phyloP scores from a whole-genome alignment of 2,113 vertebrate genomes.

The Microtus oregoni region DNA sequence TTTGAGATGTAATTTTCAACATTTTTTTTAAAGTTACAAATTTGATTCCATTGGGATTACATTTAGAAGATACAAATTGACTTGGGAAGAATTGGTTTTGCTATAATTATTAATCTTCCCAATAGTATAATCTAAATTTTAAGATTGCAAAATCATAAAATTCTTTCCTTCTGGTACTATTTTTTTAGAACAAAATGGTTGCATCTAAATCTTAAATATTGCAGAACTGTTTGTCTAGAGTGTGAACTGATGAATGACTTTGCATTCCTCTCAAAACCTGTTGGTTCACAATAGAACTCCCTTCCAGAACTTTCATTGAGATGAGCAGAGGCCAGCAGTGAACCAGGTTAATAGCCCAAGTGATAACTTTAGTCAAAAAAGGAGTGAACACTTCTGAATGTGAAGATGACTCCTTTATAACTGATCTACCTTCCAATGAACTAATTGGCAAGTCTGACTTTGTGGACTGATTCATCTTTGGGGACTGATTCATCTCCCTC shows the following conservation, averaged over 20 bases:
- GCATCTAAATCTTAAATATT: background rate
- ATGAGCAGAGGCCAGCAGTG: background rate
- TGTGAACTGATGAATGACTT: background rate
- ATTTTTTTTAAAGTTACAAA: slow-evolving; percentile 57
- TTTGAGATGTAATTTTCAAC: slow-evolving; percentile 56
- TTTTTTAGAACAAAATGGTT: background rate
- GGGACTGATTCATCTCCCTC: background rate
- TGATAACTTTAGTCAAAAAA: background rate
- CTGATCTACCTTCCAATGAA: background rate
- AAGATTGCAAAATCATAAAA: background rate
- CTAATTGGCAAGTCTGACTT: background rate
- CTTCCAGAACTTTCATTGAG: background rate
- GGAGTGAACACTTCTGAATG: background rate
- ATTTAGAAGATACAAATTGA: slow-evolving; percentile 59
- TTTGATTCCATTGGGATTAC: slow-evolving; percentile 49
- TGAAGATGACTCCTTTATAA: background rate
- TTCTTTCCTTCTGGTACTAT: slow-evolving; percentile 49
- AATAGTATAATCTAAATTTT: slow-evolving; percentile 39
- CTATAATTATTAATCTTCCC: slow-evolving; percentile 45
- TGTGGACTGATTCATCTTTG: too few relatives aligned
- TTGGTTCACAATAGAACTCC: background rate
- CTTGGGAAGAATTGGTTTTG: slow-evolving; percentile 33
- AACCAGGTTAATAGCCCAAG: background rate
- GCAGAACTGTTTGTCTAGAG: background rate
- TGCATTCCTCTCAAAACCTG: background rate